A percentile compares a stretch with the other conserved stretches of the same genome.
Evolutionary conservation across 2,888 invertebrate genomes (phyloP).

Genomic region (Plutella xylostella): DNA sequence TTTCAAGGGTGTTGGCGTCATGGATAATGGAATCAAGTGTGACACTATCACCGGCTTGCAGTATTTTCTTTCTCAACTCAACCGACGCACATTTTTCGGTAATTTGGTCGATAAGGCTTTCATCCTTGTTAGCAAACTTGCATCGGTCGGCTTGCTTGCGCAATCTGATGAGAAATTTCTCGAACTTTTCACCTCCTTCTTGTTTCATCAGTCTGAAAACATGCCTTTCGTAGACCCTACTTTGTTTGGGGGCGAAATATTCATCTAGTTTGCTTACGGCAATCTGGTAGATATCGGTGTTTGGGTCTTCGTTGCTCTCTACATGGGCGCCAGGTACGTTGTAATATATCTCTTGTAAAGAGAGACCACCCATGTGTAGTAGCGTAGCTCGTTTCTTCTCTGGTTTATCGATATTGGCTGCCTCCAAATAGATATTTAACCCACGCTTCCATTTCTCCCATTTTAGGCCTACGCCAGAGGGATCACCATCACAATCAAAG

Average conservation of each 20-base stretch:
- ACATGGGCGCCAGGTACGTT: constrained; percentile 21
- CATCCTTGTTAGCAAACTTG: constrained; percentile 23
- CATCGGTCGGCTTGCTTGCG: constrained; percentile 26
- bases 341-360: constrained; percentile 24
- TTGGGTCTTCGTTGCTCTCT: constrained; percentile 7
- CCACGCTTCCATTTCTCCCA: constrained; percentile 27
- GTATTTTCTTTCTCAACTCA: constrained; percentile 12
- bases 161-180: constrained; percentile 23
- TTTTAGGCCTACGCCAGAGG: constrained; percentile 19
- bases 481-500: constrained; percentile 22
- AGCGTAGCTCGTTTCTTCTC: constrained; percentile 19
- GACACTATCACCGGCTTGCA: constrained; percentile 9
- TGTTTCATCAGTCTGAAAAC: constrained; percentile 24
- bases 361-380: constrained; percentile 19
- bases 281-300: constrained; percentile 3
- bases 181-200: constrained; percentile 23
- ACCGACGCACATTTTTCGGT: constrained; percentile 18
- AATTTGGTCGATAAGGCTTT: constrained; percentile 24
- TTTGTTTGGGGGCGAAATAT: constrained; percentile 26
- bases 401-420: constrained; percentile 8
- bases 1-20: constrained; percentile 11
- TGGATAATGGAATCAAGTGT: constrained; percentile 5
- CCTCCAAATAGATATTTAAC: constrained; percentile 20
- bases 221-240: constrained; percentile 16
- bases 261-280: constrained; percentile 20